Base-by-base conservation (phyloP, 1,140 invertebrate species). In the Alviniconcha marisindica region DNA sequence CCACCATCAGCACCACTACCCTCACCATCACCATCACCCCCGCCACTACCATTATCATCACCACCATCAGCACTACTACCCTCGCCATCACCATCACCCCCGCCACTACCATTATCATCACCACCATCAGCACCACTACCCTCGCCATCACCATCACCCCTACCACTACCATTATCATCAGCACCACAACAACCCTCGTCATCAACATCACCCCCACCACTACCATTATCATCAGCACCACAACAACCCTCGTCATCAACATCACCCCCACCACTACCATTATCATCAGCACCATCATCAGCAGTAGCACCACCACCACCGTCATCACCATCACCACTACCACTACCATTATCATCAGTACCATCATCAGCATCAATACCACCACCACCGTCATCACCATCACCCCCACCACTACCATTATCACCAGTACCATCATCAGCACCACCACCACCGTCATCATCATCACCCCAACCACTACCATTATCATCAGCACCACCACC, bases 271-370 rank as follows among this genome's bases (percentile, higher is more conserved):
- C 44, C 78, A 69, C 51, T 83, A 69, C 82, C 74, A 84, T 63
- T 77, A 81, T 87, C 83, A 82, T 79, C 81, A 82, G 48, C 77
- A 84, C n/a, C 77, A 79, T 36, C 77, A 40, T 56, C 79, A 40
- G 5, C 56, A 33, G 10, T 33, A 42, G 5, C 40, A 51, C 21
- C 56, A 36, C 42, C 69, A 44, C 77, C 54, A 42, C 28, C 33
- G 5, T 28, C 71, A 28, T 73, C 71, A 12, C 36, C 71, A 12
- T 73, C 71, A 12, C 36, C 71, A 12, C 36, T 31, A 12, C 7
- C 71, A 12, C 36, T 31, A 12, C 51, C 77, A 28, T 78, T 44
- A 2, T 69, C 60, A 10, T 81, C 54, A 10, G 69, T 56, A 28
- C 69, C 79, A 1, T 66, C 79, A 71, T 71, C 79, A 38, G 69